Percentiles rank a stretch among this genome's conserved stretches.
phyloP scores from a whole-genome alignment of 2,888 invertebrate species.

The Dasysyrphus albostriatus region DNA sequence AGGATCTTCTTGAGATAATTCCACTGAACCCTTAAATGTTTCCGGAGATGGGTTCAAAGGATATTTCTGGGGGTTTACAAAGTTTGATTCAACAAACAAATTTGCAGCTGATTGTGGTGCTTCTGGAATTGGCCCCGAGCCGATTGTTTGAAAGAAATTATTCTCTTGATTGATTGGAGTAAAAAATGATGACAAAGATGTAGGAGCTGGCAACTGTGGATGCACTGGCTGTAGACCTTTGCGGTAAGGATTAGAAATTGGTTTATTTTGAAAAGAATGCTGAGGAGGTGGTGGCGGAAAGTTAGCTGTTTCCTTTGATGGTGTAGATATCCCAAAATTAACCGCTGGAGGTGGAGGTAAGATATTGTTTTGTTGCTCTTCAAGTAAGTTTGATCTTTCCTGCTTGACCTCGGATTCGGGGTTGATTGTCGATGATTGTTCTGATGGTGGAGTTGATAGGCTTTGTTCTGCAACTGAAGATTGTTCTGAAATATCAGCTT shows the following conservation, averaged over 20 bases:
- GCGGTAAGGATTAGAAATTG: slow-evolving; percentile 57
- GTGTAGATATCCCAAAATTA: slow-evolving; percentile 18
- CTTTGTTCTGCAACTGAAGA: not conserved
- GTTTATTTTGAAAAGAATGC: slow-evolving; percentile 48
- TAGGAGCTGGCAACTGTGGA: slow-evolving; percentile 27
- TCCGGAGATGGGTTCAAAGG: not conserved
- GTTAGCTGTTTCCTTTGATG: slow-evolving; percentile 65
- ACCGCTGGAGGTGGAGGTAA: slow-evolving; percentile 57
- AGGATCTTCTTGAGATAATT: not conserved
- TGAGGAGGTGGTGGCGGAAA: slow-evolving; percentile 72
- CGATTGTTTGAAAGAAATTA: slow-evolving; percentile 34
- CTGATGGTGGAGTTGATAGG: not conserved
- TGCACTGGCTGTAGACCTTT: slow-evolving; percentile 53
- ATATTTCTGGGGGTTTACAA: not conserved
- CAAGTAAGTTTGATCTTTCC: not conserved
- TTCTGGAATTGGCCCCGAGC: not conserved
- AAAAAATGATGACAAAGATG: slow-evolving; percentile 50
- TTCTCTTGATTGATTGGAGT: slow-evolving; percentile 44
- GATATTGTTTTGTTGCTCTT: slow-evolving; percentile 17
- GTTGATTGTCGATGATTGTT: not conserved
- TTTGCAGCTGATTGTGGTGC: slow-evolving; percentile 4
- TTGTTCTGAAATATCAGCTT: not conserved
- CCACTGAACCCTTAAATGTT: not conserved
- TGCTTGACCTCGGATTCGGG: not conserved
- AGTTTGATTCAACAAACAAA: not conserved